A percentile compares a stretch with the other conserved stretches of the same genome.
These are phyloP conservation scores for Gavialis gangeticus DNA, from an alignment of 2,113 vertebrate species.

Conservation along the genomic window DNA sequence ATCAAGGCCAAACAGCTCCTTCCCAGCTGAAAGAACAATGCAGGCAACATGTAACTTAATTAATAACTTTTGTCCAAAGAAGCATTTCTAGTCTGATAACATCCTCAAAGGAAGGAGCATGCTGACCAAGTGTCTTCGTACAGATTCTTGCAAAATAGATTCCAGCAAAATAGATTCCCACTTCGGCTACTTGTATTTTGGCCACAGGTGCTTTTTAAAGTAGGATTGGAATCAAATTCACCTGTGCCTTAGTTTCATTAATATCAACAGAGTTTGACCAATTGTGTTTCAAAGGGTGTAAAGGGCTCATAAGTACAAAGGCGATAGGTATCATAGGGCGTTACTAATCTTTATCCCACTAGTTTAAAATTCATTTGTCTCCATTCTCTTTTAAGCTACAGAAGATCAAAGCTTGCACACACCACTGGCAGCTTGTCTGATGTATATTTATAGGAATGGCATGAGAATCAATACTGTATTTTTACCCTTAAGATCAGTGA, in stretches of 20 bases:
- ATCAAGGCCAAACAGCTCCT: slow-evolving; percentile 96
- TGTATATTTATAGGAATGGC: not conserved
- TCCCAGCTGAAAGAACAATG: slow-evolving; percentile 80
- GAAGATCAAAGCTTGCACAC: not conserved
- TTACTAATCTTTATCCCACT: not conserved
- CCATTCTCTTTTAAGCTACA: not conserved
- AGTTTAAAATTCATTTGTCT: not conserved
- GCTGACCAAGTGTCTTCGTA: not conserved
- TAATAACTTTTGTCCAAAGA: not conserved
- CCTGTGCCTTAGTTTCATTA: not conserved
- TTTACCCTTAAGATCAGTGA: not conserved
- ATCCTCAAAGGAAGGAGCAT: not conserved
- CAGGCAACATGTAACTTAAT: not conserved
- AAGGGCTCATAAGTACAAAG: fast-evolving
- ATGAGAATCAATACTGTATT: not conserved
- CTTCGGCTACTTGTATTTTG: not conserved
- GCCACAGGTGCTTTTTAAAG: not conserved
- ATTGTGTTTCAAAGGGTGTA: not conserved
- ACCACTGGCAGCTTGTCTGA: not conserved
- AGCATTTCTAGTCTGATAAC: not conserved
- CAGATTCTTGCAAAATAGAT: not conserved
- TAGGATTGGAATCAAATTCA: not conserved
- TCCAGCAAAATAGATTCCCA: not conserved
- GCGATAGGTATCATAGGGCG: not conserved
- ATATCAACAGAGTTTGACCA: not conserved